Conservation (phyloP, 23 tunicate genomes). For the Botrylloides violaceus region DNA sequence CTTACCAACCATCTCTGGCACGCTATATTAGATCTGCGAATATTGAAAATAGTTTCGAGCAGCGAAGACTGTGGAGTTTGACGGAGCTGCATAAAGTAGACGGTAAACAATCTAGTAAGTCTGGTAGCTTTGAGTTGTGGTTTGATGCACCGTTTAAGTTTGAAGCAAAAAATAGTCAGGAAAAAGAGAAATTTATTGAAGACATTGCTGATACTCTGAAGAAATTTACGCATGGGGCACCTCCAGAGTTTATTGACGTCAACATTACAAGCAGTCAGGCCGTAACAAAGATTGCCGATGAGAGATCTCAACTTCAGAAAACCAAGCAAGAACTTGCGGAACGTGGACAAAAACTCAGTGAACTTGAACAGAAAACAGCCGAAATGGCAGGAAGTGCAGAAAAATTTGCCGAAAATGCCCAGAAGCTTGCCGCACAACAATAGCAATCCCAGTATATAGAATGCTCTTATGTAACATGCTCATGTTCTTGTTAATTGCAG, state of each 20-base stretch:
- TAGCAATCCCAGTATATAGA: too few species aligned
- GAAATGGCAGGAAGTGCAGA: slow-evolving; percentile 75
- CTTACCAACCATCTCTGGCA: slow-evolving; percentile 48
- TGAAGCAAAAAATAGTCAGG: slow-evolving; percentile 31
- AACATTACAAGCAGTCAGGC: slow-evolving; percentile 20
- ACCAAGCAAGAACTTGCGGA: slow-evolving; percentile 54
- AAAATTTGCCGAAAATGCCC: slow-evolving; percentile 63
- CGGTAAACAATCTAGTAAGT: slow-evolving; percentile 23
- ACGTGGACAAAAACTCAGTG: slow-evolving; percentile 56
- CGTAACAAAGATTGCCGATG: slow-evolving; percentile 15
- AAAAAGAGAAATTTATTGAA: slow-evolving; percentile 72
- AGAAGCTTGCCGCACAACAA: slow-evolving; percentile 46
- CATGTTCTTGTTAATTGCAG: too few species aligned
- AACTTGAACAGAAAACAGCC: slow-evolving; percentile 49
- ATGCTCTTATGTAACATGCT: too few species aligned
- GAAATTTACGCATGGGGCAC: slow-evolving; percentile 23
- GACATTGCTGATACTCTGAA: slow-evolving; percentile 43
- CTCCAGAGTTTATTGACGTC: slow-evolving; percentile 54
- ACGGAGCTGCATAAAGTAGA: slow-evolving; percentile 74
- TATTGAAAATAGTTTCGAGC: slow-evolving; percentile 59
- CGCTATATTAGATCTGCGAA: slow-evolving; percentile 22
- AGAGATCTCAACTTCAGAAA: slow-evolving; percentile 37
- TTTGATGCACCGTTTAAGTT: slow-evolving; percentile 66
- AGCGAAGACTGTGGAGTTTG: slow-evolving; percentile 61
- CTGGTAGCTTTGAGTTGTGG: slow-evolving; percentile 47